Base-by-base conservation (phyloP, 2,888 invertebrate genomes). In the Hirtodrosophila confusa region DNA sequence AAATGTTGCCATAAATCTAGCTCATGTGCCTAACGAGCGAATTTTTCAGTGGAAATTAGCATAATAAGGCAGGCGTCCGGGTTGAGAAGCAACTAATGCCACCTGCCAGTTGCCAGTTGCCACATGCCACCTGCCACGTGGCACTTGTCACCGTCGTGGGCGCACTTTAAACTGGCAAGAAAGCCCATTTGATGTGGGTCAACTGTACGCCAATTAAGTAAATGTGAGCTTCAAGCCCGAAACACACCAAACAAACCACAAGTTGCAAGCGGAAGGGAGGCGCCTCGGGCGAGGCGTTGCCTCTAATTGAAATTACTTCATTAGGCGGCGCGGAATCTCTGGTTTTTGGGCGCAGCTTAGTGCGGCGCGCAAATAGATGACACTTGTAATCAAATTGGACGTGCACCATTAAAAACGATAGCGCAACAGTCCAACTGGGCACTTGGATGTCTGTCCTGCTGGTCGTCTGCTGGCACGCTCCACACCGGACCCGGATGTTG, bases 341-440 rank as follows among this genome's bases (percentile, higher is more conserved):
- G 58, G 4, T 62, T 69, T 72, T 58, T 36, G 9, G 4, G 63
- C 12, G 45, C 4, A 39, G 35, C 66, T 45, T 58, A 39, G 51
- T 39, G 9, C 54, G 63, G 66, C 48, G 49, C 66, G 63, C 71
- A 71, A 86, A 86, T 78, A 63, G 85, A 86, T 80, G 80, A 84
- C 80, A 82, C 69, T 82, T 75, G 87, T 84, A 82, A 82, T 82
- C 87, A 82, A 86, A 82, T 86, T 78, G 87, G 78, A 84, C 87
- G 85, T 86, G 80, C 69, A 84, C 71, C 85, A 82, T 82, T 82
- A 82, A 85, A 85, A 82, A 69, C 63, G 72, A 76, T 73, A 60
- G 60, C 41, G 71, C 71, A 64, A 64, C 64, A 71, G 66, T 60
- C 65, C 31, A 49, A 40, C 44, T 56, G 44, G 31, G 44, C 40